A percentile compares a stretch with the other conserved stretches of the same genome.
phyloP scores from a whole-genome alignment of 2,797 vertebrate genomes.

The Thamnophis elegans region DNA sequence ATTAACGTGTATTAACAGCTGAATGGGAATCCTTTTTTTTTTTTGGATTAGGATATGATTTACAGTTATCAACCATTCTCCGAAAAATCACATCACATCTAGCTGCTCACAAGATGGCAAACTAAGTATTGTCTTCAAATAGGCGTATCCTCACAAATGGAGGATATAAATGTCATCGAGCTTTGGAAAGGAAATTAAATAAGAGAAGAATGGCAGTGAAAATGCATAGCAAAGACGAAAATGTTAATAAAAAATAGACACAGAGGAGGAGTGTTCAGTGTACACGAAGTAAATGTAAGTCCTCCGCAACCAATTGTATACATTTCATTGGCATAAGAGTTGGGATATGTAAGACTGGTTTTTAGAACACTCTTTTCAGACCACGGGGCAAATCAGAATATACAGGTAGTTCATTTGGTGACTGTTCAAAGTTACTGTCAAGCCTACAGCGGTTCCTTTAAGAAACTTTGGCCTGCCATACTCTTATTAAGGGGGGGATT shows the following conservation, averaged over 20 bases:
- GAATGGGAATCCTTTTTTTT: constrained; percentile 39
- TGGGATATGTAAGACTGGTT: neutral
- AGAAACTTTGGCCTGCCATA: too few species aligned
- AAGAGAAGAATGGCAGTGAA: constrained; percentile 20
- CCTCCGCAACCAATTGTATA: neutral
- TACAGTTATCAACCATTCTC: constrained; percentile 41
- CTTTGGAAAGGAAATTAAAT: constrained; percentile 21
- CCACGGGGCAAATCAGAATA: neutral
- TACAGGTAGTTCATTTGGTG: too few species aligned
- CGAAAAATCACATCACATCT: constrained; percentile 39
- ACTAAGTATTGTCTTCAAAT: constrained; percentile 35
- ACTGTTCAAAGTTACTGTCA: too few species aligned
- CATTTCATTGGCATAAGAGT: neutral
- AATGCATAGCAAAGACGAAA: neutral
- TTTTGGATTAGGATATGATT: constrained; percentile 40
- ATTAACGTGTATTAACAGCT: constrained; percentile 38
- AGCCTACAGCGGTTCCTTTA: too few species aligned
- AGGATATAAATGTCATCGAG: neutral
- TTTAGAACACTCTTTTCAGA: neutral
- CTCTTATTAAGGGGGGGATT: too few species aligned
- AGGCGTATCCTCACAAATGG: constrained; percentile 33
- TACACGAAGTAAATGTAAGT: neutral
- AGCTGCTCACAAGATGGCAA: constrained; percentile 22
- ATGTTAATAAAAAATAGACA: neutral
- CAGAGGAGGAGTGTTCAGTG: neutral